phyloP scores from a whole-genome alignment of 2,888 invertebrate genomes.

The Drosophila diplacantha region DNA sequence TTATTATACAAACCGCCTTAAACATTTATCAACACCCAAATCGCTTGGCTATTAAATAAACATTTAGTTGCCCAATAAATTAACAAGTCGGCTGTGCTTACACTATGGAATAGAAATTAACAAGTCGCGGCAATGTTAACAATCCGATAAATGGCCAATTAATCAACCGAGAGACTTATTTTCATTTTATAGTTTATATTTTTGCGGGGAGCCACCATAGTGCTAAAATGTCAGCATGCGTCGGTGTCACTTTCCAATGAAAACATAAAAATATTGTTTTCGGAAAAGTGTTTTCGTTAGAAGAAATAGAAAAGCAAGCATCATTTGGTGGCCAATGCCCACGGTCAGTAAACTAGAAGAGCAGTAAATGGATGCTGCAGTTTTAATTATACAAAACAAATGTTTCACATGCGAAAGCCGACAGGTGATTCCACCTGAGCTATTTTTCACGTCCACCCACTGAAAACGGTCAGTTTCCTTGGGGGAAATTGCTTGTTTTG shows the following conservation, averaged over 20 bases:
- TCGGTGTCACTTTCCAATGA: constrained; percentile 22
- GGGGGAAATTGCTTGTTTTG: constrained; percentile 1
- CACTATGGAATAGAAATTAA: constrained; percentile 27
- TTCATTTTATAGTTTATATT: neutral
- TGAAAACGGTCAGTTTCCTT: neutral
- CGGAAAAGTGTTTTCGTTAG: constrained; percentile 5
- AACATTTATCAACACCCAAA: constrained; percentile 1
- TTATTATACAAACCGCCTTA: neutral
- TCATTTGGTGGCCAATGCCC: constrained; percentile 1
- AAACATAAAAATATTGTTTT: constrained; percentile 34
- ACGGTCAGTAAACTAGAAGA: neutral
- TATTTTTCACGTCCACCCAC: constrained; percentile 21
- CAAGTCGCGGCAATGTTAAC: constrained; percentile 35
- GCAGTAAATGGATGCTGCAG: constrained; percentile 5
- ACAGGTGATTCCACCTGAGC: constrained; percentile 40
- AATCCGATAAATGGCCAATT: constrained; percentile 30
- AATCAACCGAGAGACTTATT: constrained; percentile 11
- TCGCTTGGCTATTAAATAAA: constrained; percentile 8
- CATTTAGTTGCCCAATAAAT: constrained; percentile 25
- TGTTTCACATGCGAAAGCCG: constrained; percentile 28
- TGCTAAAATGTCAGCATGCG: neutral
- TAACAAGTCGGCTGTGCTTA: constrained; percentile 32
- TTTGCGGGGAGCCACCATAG: neutral
- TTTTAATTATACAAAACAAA: constrained; percentile 54
- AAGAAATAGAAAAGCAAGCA: neutral